phyloP scores from a whole-genome alignment of 2,888 invertebrate genomes.

The Pyrrhia umbra region DNA sequence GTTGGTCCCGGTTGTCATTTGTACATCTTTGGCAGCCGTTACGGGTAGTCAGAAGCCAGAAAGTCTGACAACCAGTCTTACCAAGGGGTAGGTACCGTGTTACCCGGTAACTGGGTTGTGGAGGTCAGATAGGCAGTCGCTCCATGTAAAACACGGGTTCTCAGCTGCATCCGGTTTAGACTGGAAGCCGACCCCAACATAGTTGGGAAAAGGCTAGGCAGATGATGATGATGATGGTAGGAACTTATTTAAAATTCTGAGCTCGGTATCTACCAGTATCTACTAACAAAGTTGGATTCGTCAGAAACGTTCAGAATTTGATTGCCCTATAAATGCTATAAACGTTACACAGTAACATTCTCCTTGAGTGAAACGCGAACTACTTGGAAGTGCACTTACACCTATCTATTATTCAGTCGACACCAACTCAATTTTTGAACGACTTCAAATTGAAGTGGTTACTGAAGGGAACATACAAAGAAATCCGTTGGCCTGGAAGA shows the following conservation, averaged over 20 bases:
- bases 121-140: too few relatives aligned
- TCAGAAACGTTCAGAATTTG: conserved; percentile 12
- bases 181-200: too few relatives aligned
- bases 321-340: conserved; percentile 16
- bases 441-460: conserved; percentile 29
- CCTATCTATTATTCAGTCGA: conserved; percentile 37
- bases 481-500: not conserved
- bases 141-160: too few relatives aligned
- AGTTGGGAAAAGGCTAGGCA: too few relatives aligned
- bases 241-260: not conserved
- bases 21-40: too few relatives aligned
- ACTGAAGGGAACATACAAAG: not conserved
- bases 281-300: conserved; percentile 19
- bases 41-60: too few relatives aligned
- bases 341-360: conserved; percentile 36
- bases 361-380: not conserved
- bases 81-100: too few relatives aligned
- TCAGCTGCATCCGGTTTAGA: too few relatives aligned
- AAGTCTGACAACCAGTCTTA: too few relatives aligned
- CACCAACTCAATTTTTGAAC: conserved; percentile 19
- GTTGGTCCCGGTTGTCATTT: too few relatives aligned
- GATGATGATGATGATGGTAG: too few relatives aligned
- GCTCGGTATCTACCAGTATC: not conserved
- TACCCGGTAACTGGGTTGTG: too few relatives aligned
- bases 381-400: conserved; percentile 41